Conservation (phyloP, 2,113 vertebrate genomes). For the Gymnogyps californianus region DNA sequence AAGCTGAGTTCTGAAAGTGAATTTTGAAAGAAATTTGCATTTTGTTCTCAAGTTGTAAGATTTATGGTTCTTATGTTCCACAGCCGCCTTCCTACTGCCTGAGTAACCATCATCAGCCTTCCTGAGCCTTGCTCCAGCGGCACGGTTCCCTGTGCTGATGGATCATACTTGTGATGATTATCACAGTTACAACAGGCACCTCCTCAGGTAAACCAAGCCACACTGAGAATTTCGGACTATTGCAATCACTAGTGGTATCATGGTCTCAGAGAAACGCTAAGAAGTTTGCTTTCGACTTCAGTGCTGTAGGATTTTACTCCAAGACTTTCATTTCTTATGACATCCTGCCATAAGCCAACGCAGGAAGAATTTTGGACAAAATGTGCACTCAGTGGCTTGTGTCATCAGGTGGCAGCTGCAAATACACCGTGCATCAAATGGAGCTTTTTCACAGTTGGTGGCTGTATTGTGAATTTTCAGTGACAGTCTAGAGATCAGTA, state of each 20-base stretch:
- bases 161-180: background rate
- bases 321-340: background rate
- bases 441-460: background rate
- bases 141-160: background rate
- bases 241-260: background rate
- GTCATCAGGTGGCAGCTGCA: background rate
- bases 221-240: background rate
- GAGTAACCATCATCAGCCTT: background rate
- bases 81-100: background rate
- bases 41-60: background rate
- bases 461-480: background rate
- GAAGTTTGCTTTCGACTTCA: background rate
- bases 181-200: background rate
- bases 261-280: background rate
- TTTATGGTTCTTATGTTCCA: background rate
- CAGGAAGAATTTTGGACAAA: background rate
- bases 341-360: background rate
- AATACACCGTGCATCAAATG: background rate
- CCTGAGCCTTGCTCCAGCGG: background rate
- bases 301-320: background rate
- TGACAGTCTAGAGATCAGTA: background rate
- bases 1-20: background rate
- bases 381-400: accelerated
- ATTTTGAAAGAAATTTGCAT: background rate
- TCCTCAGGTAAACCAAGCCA: background rate